phyloP scores from a whole-genome alignment of 2,888 invertebrate genomes.

The Drosophila anomelani region DNA sequence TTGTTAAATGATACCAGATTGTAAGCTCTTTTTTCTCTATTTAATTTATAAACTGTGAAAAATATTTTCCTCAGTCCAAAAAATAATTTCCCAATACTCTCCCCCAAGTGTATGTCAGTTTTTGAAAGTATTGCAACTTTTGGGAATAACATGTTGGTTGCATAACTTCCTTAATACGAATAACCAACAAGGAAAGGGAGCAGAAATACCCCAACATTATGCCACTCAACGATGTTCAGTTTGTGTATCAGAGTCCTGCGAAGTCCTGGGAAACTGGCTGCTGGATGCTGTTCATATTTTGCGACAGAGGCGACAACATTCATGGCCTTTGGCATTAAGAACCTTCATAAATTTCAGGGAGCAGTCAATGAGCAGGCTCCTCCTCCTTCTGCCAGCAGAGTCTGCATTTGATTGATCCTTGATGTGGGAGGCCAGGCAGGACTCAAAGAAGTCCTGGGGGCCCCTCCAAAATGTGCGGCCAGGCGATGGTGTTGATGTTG shows the following conservation, averaged over 20 bases:
- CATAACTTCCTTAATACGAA: conserved; percentile 34
- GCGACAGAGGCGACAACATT: conserved; percentile 68
- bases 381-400: conserved; percentile 31
- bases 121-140: conserved; percentile 10
- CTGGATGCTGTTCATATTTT: conserved; percentile 59
- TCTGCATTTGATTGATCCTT: conserved; percentile 78
- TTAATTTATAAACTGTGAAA: too few relatives aligned
- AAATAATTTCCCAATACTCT: not conserved
- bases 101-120: not conserved
- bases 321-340: conserved; percentile 76
- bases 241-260: conserved; percentile 12
- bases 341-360: conserved; percentile 73
- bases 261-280: conserved; percentile 16
- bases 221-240: conserved; percentile 43
- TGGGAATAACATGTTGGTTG: conserved; percentile 31
- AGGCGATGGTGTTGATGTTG: conserved; percentile 54
- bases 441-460: not conserved
- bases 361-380: conserved; percentile 41
- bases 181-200: conserved; percentile 16
- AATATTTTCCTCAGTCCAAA: too few relatives aligned
- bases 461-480: conserved; percentile 47
- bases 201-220: conserved; percentile 44
- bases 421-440: conserved; percentile 32
- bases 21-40: too few relatives aligned
- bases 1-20: too few relatives aligned